These are phyloP conservation scores for Apaloderma vittatum DNA, from an alignment of 2,113 vertebrate species.

Conservation along the genomic window DNA sequence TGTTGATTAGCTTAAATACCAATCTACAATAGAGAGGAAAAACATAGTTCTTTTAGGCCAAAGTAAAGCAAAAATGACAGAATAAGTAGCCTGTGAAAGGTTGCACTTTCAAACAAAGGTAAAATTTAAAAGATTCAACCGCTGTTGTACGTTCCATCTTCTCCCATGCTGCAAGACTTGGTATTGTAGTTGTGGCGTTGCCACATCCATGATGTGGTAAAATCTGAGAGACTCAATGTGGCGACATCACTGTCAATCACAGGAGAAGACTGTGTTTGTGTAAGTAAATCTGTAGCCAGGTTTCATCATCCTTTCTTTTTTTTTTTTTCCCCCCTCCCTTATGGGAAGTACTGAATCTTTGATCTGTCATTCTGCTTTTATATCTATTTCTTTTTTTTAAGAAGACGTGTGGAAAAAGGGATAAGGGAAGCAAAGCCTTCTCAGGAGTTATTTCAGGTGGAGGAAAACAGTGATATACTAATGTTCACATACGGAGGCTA, in stretches of 20 bases:
- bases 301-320: neutral
- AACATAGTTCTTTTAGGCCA: neutral
- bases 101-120: neutral
- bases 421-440: neutral
- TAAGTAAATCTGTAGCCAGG: neutral
- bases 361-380: slow-evolving; percentile 16
- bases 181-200: neutral
- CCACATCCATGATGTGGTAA: neutral
- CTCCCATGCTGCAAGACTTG: slow-evolving; percentile 62
- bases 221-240: neutral
- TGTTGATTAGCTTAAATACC: neutral
- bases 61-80: neutral
- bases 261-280: slow-evolving; percentile 51
- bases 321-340: neutral
- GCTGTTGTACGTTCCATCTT: slow-evolving; percentile 70
- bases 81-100: neutral
- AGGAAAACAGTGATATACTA: neutral
- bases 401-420: neutral
- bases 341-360: neutral
- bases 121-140: neutral
- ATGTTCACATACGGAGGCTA: neutral
- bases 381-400: neutral
- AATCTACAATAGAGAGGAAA: neutral
- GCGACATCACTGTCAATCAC: slow-evolving; percentile 70
- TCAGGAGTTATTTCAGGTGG: neutral